Percentiles rank a stretch among this genome's conserved stretches.
Evolutionary conservation across 1,140 invertebrate genomes (phyloP).

Genomic region (Tetramorium alpestre): DNA sequence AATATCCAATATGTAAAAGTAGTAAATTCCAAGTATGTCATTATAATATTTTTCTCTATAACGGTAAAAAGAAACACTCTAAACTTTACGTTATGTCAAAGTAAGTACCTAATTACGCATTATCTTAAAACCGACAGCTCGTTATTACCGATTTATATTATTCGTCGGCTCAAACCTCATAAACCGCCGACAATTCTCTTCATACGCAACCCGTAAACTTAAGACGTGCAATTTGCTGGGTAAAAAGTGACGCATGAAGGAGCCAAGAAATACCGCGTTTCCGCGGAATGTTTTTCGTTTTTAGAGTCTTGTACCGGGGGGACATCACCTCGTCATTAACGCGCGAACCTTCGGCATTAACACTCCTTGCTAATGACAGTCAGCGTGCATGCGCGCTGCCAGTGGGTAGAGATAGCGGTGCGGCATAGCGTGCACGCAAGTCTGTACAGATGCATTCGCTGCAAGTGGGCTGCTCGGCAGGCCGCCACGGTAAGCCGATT

Average conservation of each 20-base stretch:
- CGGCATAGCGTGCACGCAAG: conserved; percentile 27
- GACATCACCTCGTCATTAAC: conserved; percentile 58
- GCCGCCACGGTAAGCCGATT: conserved; percentile 83
- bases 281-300: conserved; percentile 31
- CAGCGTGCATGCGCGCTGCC: conserved; percentile 46
- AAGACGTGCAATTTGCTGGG: conserved; percentile 33
- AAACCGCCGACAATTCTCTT: conserved; percentile 30
- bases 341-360: conserved; percentile 66
- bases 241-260: conserved; percentile 28
- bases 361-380: conserved; percentile 77
- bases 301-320: background rate
- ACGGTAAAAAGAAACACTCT: background rate
- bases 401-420: background rate
- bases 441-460: conserved; percentile 75
- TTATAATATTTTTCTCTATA: background rate
- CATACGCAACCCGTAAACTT: conserved; percentile 17
- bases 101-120: background rate
- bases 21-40: background rate
- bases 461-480: conserved; percentile 79
- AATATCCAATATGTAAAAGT: background rate
- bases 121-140: background rate
- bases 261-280: conserved; percentile 12
- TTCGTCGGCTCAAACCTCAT: background rate
- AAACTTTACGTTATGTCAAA: background rate
- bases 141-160: background rate